Conservation (phyloP, 2,888 invertebrate species). For the Drosophila phalerata region DNA sequence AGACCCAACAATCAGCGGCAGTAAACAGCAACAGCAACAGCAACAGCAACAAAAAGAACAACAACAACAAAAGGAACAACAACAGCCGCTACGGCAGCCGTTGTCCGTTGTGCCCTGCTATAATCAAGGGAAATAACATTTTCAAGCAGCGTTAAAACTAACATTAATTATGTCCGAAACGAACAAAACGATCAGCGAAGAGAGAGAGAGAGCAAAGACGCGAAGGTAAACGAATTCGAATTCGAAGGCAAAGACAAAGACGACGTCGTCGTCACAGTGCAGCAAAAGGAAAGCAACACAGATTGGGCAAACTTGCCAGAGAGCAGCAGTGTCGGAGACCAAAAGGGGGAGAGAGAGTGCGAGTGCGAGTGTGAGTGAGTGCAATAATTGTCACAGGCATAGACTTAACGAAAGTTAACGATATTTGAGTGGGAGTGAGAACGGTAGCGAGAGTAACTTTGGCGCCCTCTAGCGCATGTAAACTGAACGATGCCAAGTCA, state of each 20-base stretch:
- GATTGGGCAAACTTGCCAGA: constrained; percentile 41
- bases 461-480: not conserved
- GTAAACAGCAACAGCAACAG: constrained; percentile 47
- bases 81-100: constrained; percentile 57
- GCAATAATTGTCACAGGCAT: constrained; percentile 5
- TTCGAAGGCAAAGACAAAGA: too few species aligned
- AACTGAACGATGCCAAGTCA: constrained; percentile 3
- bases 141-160: constrained; percentile 85
- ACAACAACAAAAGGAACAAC: constrained; percentile 34
- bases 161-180: constrained; percentile 85
- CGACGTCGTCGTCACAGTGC: not conserved
- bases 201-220: constrained; percentile 5
- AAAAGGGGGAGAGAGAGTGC: too few species aligned
- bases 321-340: constrained; percentile 7
- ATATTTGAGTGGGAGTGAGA: not conserved
- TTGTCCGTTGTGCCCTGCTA: constrained; percentile 75
- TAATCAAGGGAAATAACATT: constrained; percentile 85
- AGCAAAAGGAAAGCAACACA: constrained; percentile 44
- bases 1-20: constrained; percentile 40
- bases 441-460: constrained; percentile 1
- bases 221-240: not conserved
- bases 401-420: not conserved
- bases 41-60: too few species aligned
- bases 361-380: not conserved
- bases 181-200: constrained; percentile 76